These are phyloP conservation scores for Drosophila colorata DNA, from an alignment of 2,888 invertebrate genomes.

Conservation along the genomic window DNA sequence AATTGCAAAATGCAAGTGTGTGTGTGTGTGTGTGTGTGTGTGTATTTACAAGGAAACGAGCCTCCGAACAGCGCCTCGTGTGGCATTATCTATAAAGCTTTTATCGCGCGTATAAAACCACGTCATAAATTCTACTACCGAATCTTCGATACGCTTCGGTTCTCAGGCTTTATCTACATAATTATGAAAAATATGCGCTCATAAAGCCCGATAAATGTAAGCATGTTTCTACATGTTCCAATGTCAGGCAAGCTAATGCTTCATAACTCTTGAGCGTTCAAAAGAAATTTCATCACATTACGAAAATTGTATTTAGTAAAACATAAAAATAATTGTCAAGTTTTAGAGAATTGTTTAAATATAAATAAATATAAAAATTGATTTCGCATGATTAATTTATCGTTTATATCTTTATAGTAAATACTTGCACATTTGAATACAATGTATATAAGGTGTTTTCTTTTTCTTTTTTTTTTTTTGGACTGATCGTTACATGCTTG, in stretches of 20 bases:
- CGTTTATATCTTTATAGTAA: too few species aligned
- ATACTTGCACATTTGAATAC: too few species aligned
- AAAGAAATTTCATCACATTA: conserved; percentile 32
- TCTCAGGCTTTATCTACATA: conserved; percentile 55
- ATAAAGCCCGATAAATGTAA: conserved; percentile 8
- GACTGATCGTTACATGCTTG: too few species aligned
- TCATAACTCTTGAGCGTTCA: conserved; percentile 7
- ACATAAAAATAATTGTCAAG: too few species aligned
- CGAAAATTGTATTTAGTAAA: not conserved
- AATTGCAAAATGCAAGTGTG: not conserved
- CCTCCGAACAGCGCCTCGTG: conserved; percentile 12
- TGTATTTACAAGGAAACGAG: conserved; percentile 29
- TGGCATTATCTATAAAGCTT: conserved; percentile 20
- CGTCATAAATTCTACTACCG: conserved; percentile 33
- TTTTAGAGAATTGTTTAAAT: too few species aligned
- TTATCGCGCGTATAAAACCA: conserved; percentile 22
- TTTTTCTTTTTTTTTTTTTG: too few species aligned
- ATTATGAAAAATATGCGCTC: conserved; percentile 2
- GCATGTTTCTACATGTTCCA: conserved; percentile 40
- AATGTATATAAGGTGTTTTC: too few species aligned
- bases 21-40: conserved; percentile 1
- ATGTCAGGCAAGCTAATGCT: too few species aligned
- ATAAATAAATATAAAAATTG: too few species aligned
- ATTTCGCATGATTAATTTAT: too few species aligned
- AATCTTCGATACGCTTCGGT: conserved; percentile 46